phyloP scores from a whole-genome alignment of 2,113 vertebrate species.

The Entomyzon cyanotis region DNA sequence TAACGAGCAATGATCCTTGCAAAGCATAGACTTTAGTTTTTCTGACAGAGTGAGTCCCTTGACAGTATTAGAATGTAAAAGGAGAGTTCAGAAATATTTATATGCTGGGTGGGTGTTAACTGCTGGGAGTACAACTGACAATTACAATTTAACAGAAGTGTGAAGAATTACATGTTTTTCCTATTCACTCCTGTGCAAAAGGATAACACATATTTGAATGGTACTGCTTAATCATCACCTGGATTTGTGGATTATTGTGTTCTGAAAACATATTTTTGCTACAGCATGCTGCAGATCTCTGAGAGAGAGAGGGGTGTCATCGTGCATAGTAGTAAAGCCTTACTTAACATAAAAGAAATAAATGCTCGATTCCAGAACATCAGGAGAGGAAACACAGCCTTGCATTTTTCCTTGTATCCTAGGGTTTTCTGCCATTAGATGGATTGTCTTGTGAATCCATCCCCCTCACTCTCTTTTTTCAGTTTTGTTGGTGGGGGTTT shows the following conservation, averaged over 20 bases:
- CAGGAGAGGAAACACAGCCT: neutral
- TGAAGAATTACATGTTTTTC: neutral
- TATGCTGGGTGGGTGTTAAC: neutral
- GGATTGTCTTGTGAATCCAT: neutral
- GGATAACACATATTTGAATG: neutral
- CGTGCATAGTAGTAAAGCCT: neutral
- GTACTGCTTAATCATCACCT: neutral
- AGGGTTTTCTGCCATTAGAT: neutral
- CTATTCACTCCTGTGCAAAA: neutral
- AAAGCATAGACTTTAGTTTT: neutral
- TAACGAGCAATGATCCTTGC: neutral
- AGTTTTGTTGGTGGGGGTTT: neutral
- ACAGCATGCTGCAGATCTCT: neutral
- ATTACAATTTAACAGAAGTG: neutral
- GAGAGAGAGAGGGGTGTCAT: neutral
- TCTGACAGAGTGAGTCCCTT: neutral
- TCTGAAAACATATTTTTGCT: neutral
- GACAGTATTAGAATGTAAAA: neutral
- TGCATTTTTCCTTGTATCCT: neutral
- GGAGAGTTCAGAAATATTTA: neutral
- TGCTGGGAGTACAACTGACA: neutral
- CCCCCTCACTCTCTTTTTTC: fast-evolving
- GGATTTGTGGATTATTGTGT: neutral
- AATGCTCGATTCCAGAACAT: neutral
- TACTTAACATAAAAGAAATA: neutral